Evolutionary conservation across 2,888 invertebrate genomes (phyloP).

Genomic region (Chydorus sphaericus): DNA sequence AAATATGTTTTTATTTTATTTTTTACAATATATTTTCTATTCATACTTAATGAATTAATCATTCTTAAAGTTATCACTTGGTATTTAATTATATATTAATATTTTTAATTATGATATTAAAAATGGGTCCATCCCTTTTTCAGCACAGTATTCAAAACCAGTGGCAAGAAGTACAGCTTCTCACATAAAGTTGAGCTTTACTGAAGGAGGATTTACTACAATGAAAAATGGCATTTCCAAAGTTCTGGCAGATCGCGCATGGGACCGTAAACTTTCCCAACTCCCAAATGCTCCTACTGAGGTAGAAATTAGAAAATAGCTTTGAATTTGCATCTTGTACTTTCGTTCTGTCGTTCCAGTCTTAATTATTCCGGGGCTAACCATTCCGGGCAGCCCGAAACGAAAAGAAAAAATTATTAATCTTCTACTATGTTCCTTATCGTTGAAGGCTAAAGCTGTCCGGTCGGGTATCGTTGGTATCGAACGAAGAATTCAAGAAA

Average conservation of each 20-base stretch:
- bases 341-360: not conserved
- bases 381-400: not conserved
- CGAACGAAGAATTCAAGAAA: slow-evolving; percentile 78
- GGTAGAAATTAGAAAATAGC: not conserved
- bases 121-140: slow-evolving; percentile 7
- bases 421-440: slow-evolving; percentile 29
- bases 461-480: slow-evolving; percentile 80
- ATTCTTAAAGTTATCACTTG: not conserved
- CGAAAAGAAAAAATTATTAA: not conserved
- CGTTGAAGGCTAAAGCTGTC: slow-evolving; percentile 42
- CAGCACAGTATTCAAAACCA: slow-evolving; percentile 57
- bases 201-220: slow-evolving; percentile 28
- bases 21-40: not conserved
- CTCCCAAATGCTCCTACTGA: slow-evolving; percentile 7
- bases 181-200: slow-evolving; percentile 70
- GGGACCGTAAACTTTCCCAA: slow-evolving; percentile 18
- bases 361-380: not conserved
- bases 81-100: slow-evolving; percentile 14
- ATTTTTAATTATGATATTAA: slow-evolving; percentile 20
- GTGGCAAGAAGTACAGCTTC: slow-evolving; percentile 42
- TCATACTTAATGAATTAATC: not conserved
- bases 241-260: slow-evolving; percentile 20
- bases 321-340: not conserved
- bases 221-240: slow-evolving; percentile 19
- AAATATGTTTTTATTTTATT: not conserved